Evolutionary conservation across 2,113 vertebrate genomes (phyloP), one percentile per base, ranked within the genome.

Genomic region (Brienomyrus longianalis): DNA sequence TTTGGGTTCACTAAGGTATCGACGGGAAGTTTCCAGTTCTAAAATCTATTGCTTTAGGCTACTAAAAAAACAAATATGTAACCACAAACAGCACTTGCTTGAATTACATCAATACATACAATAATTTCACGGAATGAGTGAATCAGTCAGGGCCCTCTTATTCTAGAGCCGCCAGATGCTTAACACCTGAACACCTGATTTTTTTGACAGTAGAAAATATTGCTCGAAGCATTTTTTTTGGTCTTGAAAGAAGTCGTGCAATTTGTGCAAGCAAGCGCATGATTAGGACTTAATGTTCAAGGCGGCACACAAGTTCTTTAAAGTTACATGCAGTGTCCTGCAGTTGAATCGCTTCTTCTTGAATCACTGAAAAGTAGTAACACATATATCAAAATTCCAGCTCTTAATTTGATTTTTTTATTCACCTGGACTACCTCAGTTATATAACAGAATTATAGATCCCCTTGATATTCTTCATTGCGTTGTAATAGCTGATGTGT

Each of bases 1-100:
- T 94, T 93, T 92, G 92, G 45, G 92, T 86, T 90, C n/a, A 59
- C 62, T 90, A 89, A 89, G 89, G 88, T 88, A 83, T 92, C 90
- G 89, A 90, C 92, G 92, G 50, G 90, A 93, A 89, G 92, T 90
- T 90, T 31, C 39, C 48, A 80, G n/a, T 15, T 47, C 43, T 50
- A 13, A 50, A 48, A 88, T 13, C 45, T 59, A 47, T 35, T 31
- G 85, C 51, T 43, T n/a, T 80, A 19, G n/a, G 62, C n/a, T 31
- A 31, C 27, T 77, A 39, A 77, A 66, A 23, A 17, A 31, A 35
- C 23, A 52, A 19, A 27, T 21, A 35, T 27, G 48, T 35, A 31
- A 87, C n/a, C n/a, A 87, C 23, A 87, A 54, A 87, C 50, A 87
- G 17, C 11, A 87, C 10, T 19, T 52, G 13, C 50, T 50, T 52